A percentile compares a stretch with the other conserved stretches of the same genome.
phyloP scores from a whole-genome alignment of 2,113 vertebrate genomes.

The Isichthys henryi region DNA sequence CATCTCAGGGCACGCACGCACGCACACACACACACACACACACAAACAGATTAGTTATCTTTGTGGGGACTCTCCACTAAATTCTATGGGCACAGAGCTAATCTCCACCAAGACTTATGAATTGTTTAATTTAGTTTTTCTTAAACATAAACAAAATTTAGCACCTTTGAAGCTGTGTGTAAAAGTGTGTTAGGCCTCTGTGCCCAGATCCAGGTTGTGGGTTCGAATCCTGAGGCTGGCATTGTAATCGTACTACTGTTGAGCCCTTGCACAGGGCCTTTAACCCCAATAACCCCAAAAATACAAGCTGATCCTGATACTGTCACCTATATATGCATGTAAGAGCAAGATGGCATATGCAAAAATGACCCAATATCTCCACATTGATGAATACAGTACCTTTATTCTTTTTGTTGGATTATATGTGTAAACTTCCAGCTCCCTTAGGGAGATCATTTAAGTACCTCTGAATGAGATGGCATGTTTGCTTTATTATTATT shows the following conservation, averaged over 20 bases:
- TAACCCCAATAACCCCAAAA: background rate
- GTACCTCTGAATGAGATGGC: too few species aligned
- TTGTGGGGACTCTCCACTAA: background rate
- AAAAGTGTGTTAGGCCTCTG: background rate
- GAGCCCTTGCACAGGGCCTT: background rate
- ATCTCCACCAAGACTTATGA: background rate
- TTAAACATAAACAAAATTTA: background rate
- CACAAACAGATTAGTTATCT: background rate
- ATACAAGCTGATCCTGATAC: background rate
- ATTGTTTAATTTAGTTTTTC: background rate
- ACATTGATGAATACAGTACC: background rate
- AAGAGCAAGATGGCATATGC: background rate
- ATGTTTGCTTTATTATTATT: too few species aligned
- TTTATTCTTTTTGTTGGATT: background rate
- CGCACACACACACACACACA: background rate
- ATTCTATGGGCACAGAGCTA: background rate
- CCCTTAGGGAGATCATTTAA: too few species aligned
- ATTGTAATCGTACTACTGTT: background rate
- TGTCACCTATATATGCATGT: background rate
- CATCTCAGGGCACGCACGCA: background rate
- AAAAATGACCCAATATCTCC: background rate
- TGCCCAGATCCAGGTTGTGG: background rate
- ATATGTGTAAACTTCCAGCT: background rate
- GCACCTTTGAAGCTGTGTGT: background rate
- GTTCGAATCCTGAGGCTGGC: background rate